These are phyloP conservation scores for Itoplectis maculator DNA, from an alignment of 2,888 invertebrate species.

Conservation along the genomic window DNA sequence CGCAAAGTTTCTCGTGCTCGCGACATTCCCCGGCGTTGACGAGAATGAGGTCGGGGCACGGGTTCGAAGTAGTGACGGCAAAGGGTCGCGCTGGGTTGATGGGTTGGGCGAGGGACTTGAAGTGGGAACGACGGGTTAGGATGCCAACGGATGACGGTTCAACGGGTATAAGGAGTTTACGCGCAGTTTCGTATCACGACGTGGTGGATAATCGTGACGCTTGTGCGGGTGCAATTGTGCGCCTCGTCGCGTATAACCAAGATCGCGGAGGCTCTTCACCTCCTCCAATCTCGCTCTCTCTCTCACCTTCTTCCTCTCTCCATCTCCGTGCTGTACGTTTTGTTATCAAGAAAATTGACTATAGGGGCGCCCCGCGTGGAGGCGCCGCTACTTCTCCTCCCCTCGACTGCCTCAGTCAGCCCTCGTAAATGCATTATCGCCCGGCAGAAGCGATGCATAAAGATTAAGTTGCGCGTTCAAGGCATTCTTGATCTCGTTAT, in stretches of 20 bases:
- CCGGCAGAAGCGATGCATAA: constrained; percentile 64
- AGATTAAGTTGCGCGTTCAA: constrained; percentile 69
- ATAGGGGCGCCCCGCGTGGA: constrained; percentile 1
- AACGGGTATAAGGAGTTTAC: constrained; percentile 64
- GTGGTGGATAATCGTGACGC: constrained; percentile 72
- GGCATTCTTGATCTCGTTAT: constrained; percentile 68
- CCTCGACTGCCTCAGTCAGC: constrained; percentile 34
- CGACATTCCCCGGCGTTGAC: constrained; percentile 25
- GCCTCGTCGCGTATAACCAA: constrained; percentile 51
- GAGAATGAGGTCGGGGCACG: constrained; percentile 11
- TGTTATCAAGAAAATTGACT: constrained; percentile 37
- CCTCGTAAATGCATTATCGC: constrained; percentile 60
- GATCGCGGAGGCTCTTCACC: constrained; percentile 48
- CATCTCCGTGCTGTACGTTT: constrained; percentile 10
- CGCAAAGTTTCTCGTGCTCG: constrained; percentile 29
- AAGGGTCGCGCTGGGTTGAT: constrained; percentile 3
- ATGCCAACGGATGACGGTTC: constrained; percentile 45
- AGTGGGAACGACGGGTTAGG: constrained; percentile 23
- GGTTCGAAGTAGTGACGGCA: constrained; percentile 21
- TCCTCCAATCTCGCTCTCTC: background rate
- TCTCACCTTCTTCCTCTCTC: too few relatives aligned
- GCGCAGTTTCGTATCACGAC: constrained; percentile 60
- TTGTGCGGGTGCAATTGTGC: constrained; percentile 69
- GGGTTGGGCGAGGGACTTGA: background rate
- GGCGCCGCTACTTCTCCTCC: constrained; percentile 4